These are phyloP conservation scores for Caenorhabditis sp. DNA, from an alignment of 2,888 invertebrate genomes.

Conservation along the genomic window DNA sequence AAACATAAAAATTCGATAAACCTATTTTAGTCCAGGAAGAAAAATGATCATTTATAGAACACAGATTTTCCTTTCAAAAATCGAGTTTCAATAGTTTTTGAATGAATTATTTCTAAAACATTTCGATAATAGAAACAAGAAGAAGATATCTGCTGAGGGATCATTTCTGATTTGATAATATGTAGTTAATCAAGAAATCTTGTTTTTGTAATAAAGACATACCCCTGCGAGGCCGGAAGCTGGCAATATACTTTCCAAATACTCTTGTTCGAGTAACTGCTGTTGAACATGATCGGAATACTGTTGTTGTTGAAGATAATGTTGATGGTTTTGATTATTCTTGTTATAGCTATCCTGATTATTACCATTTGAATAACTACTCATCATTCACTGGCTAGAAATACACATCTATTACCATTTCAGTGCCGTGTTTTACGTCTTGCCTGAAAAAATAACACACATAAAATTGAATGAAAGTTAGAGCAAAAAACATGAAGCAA, in stretches of 20 bases:
- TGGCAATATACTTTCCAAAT: not conserved
- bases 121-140: too few relatives aligned
- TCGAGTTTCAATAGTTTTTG: too few relatives aligned
- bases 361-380: not conserved
- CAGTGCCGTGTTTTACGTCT: not conserved
- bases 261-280: not conserved
- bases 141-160: too few relatives aligned
- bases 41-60: too few relatives aligned
- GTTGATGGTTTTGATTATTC: constrained; percentile 6
- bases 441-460: not conserved
- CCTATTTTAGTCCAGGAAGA: too few relatives aligned
- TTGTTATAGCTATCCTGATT: not conserved
- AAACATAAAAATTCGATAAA: too few relatives aligned
- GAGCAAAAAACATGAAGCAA: not conserved
- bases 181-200: not conserved
- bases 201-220: not conserved
- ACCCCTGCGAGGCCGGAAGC: constrained; percentile 28
- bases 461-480: not conserved
- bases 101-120: too few relatives aligned
- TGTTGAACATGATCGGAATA: constrained; percentile 17
- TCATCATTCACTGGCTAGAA: not conserved
- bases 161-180: too few relatives aligned
- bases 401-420: not conserved
- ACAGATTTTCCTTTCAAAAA: too few relatives aligned
- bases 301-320: constrained; percentile 13